A percentile compares a stretch with the other conserved stretches of the same genome.
phyloP scores from a whole-genome alignment of 2,888 invertebrate genomes.

The Drosophila multiciliata region DNA sequence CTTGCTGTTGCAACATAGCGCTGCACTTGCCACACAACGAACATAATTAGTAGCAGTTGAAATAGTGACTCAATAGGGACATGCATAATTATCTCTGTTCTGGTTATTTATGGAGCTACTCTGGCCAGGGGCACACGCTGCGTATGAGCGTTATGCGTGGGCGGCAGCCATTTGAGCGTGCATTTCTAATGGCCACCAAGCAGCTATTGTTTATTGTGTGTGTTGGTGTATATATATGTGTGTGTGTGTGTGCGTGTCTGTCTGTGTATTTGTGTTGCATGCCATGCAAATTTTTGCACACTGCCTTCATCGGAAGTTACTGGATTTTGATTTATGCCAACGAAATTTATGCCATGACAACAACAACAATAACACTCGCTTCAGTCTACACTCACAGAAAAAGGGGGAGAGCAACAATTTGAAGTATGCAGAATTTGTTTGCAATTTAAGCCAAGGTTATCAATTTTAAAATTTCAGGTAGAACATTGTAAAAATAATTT shows the following conservation, averaged over 20 bases:
- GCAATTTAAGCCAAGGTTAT: neutral
- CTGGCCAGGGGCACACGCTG: conserved; percentile 53
- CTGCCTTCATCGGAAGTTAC: conserved; percentile 84
- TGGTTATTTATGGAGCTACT: conserved; percentile 67
- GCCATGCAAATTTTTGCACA: conserved; percentile 78
- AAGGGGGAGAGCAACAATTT: neutral
- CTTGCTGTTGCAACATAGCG: conserved; percentile 24
- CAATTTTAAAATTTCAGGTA: neutral
- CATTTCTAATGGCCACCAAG: conserved; percentile 61
- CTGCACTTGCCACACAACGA: conserved; percentile 20
- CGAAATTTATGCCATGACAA: conserved; percentile 79
- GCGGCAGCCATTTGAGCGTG: conserved; percentile 77
- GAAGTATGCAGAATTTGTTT: neutral
- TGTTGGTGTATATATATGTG: conserved; percentile 5
- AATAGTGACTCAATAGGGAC: conserved; percentile 17
- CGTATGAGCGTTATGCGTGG: conserved; percentile 76
- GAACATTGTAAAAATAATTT: neutral
- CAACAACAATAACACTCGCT: conserved; percentile 22
- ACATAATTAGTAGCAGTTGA: conserved; percentile 63
- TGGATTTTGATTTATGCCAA: conserved; percentile 85
- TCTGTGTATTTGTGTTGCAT: conserved; percentile 27
- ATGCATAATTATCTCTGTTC: conserved; percentile 71
- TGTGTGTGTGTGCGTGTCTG: conserved; percentile 7
- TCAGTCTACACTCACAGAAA: conserved; percentile 9
- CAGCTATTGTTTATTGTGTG: conserved; percentile 34